phyloP scores from a whole-genome alignment of 2,888 invertebrate genomes.

The Eupelmus urozonus region DNA sequence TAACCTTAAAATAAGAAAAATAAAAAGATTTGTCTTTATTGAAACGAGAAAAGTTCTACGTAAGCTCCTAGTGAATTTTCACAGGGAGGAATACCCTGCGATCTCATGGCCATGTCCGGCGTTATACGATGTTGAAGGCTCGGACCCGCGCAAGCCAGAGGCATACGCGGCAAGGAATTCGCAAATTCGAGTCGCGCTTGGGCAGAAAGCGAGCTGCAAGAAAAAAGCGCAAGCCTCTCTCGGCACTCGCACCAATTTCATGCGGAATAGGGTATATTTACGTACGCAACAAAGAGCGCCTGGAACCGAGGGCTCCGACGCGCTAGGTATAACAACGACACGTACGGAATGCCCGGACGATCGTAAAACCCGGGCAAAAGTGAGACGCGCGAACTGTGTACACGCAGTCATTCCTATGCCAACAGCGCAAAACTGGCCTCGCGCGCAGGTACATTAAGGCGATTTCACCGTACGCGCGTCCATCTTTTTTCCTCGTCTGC shows the following conservation, averaged over 20 bases:
- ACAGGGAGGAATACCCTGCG: no score
- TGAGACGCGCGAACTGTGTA: conserved; percentile 3
- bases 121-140: no score
- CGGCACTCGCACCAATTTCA: conserved; percentile 56
- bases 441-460: conserved; percentile 38
- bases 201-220: conserved; percentile 12
- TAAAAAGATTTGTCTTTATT: no score
- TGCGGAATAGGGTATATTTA: conserved; percentile 58
- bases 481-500: conserved; percentile 11
- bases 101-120: no score
- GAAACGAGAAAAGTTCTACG: no score
- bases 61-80: no score
- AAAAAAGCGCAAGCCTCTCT: conserved; percentile 14
- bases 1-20: no score
- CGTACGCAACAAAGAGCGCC: conserved; percentile 55
- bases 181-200: conserved; percentile 49
- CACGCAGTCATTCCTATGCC: conserved; percentile 41
- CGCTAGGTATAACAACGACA: conserved; percentile 55
- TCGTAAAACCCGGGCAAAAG: conserved; percentile 57
- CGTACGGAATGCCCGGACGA: conserved; percentile 58
- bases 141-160: no score
- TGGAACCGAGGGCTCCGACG: background rate
- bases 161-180: conserved; percentile 40
- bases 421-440: conserved; percentile 22
- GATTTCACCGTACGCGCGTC: conserved; percentile 27